Percentiles rank a stretch among this genome's conserved stretches.
These are phyloP conservation scores for Palloptera scutellata DNA, from an alignment of 2,888 invertebrate species.

Conservation along the genomic window DNA sequence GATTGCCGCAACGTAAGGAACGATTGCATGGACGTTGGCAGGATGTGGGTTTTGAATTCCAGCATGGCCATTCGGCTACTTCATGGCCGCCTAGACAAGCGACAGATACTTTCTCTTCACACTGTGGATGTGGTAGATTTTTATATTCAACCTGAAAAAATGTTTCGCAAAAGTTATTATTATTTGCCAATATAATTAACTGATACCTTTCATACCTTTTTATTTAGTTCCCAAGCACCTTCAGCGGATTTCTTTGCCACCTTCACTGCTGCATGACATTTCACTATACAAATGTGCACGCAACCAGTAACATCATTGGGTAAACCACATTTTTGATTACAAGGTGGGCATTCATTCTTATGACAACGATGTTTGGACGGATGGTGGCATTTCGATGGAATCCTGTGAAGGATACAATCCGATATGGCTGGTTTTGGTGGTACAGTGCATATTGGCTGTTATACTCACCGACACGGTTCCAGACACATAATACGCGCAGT, in stretches of 20 bases:
- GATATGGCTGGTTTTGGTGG: not conserved
- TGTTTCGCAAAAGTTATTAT: not conserved
- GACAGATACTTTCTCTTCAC: conserved; percentile 74
- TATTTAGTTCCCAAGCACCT: conserved; percentile 35
- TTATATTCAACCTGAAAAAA: conserved; percentile 64
- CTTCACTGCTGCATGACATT: conserved; percentile 81
- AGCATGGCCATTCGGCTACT: conserved; percentile 73
- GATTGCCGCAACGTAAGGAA: conserved; percentile 78
- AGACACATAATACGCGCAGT: conserved; percentile 80
- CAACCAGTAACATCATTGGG: conserved; percentile 53
- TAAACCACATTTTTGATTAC: conserved; percentile 77
- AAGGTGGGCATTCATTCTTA: conserved; percentile 84
- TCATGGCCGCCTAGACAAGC: conserved; percentile 80
- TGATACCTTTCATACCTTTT: conserved; percentile 41
- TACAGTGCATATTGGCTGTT: conserved; percentile 37
- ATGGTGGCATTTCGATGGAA: conserved; percentile 87
- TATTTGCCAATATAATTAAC: not conserved
- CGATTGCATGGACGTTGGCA: conserved; percentile 83
- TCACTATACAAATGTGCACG: conserved; percentile 72
- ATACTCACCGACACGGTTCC: conserved; percentile 71
- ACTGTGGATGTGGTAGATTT: conserved; percentile 75
- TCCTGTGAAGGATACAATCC: conserved; percentile 55
- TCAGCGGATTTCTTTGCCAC: conserved; percentile 63
- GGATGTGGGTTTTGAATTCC: conserved; percentile 74
- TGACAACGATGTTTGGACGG: conserved; percentile 82